These are phyloP conservation scores for Polyommatus icarus DNA, from an alignment of 2,888 invertebrate species.

Conservation along the genomic window DNA sequence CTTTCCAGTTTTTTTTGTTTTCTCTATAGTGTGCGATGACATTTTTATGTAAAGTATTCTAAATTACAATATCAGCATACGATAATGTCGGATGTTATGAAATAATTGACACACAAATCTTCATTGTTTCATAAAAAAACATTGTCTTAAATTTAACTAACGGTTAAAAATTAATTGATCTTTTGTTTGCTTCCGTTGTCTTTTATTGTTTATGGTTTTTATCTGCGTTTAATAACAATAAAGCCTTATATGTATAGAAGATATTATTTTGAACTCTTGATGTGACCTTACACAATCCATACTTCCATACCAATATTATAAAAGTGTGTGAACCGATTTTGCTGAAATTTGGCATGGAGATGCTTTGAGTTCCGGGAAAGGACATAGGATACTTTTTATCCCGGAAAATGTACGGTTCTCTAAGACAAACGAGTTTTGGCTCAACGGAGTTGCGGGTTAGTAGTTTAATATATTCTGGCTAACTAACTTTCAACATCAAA, in stretches of 20 bases:
- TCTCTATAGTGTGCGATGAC: background rate
- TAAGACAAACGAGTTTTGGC: too few relatives aligned
- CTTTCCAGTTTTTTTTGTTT: background rate
- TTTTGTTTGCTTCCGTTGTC: background rate
- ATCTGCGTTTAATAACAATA: background rate
- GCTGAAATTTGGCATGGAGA: too few relatives aligned
- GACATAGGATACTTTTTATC: too few relatives aligned
- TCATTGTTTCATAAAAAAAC: background rate
- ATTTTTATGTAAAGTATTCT: background rate
- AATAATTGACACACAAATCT: background rate
- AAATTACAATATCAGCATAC: background rate
- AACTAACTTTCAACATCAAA: background rate
- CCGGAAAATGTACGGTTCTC: too few relatives aligned
- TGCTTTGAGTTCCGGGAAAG: too few relatives aligned
- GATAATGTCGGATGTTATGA: constrained; percentile 8
- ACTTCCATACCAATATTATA: too few relatives aligned
- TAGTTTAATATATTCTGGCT: background rate
- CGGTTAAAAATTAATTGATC: background rate
- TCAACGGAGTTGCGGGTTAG: too few relatives aligned
- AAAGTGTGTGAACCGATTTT: too few relatives aligned
- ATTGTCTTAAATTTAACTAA: background rate
- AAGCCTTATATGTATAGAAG: background rate
- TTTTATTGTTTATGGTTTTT: background rate
- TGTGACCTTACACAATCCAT: background rate
- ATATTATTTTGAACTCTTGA: background rate